phyloP scores from a whole-genome alignment of 2,888 invertebrate species.

The Euplexia lucipara region DNA sequence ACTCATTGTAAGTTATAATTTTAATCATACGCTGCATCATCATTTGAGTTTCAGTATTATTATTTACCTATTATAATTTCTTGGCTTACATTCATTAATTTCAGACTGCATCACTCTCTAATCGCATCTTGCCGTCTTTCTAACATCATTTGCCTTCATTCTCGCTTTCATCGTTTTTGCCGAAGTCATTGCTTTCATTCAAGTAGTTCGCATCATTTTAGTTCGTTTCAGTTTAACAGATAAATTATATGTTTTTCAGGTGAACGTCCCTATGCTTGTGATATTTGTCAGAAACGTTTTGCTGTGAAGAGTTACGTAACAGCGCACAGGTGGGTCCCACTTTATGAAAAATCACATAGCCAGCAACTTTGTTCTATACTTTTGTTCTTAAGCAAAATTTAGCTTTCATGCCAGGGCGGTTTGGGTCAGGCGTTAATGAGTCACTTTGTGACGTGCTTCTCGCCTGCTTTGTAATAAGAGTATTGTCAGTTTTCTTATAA shows the following conservation, averaged over 20 bases:
- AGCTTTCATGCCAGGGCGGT: no score
- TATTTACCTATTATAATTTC: slow-evolving; percentile 82
- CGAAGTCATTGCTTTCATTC: slow-evolving; percentile 57
- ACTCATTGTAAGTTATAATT: slow-evolving; percentile 72
- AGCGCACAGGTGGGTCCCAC: slow-evolving; percentile 92
- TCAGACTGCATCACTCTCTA: slow-evolving; percentile 84
- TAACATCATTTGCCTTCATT: slow-evolving; percentile 83
- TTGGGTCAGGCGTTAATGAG: no score
- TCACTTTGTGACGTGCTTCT: no score
- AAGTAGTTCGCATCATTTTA: slow-evolving; percentile 19
- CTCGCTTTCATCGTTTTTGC: slow-evolving; percentile 72
- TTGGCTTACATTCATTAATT: slow-evolving; percentile 85
- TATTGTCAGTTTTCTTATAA: no score
- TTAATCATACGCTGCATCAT: slow-evolving; percentile 84
- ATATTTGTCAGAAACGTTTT: slow-evolving; percentile 95
- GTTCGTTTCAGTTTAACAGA: slow-evolving; percentile 23
- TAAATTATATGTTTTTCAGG: slow-evolving; percentile 84
- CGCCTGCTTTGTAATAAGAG: no score
- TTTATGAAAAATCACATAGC: no score
- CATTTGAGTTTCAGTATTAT: slow-evolving; percentile 78
- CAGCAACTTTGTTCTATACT: no score
- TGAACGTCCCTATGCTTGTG: slow-evolving; percentile 94
- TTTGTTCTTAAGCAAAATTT: no score
- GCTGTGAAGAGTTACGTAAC: slow-evolving; percentile 96
- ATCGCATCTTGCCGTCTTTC: slow-evolving; percentile 91